These are phyloP conservation scores for Lampropteryx suffumata DNA, from an alignment of 2,888 invertebrate genomes.

Conservation along the genomic window DNA sequence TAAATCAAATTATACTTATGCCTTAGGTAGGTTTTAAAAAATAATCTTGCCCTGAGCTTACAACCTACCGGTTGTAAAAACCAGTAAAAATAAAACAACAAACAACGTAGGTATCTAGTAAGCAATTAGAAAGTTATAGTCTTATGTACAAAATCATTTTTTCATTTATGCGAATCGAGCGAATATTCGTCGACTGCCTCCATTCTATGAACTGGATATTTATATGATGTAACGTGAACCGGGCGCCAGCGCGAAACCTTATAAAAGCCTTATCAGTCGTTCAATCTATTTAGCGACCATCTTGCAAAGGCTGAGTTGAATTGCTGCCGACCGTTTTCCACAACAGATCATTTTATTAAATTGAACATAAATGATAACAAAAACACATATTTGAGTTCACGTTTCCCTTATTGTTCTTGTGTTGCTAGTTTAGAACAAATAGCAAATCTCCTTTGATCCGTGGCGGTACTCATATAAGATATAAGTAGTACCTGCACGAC, in stretches of 20 bases:
- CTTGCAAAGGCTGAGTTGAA: constrained; percentile 17
- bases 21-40: too few relatives aligned
- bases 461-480: too few relatives aligned
- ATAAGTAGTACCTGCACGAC: too few relatives aligned
- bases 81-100: constrained; percentile 2
- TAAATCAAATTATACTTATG: too few relatives aligned
- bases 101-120: neutral
- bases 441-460: too few relatives aligned
- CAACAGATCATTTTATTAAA: too few relatives aligned
- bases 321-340: neutral
- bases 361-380: too few relatives aligned
- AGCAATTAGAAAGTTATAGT: constrained; percentile 22
- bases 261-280: constrained; percentile 17
- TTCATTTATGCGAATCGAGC: constrained; percentile 4
- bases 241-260: constrained; percentile 20
- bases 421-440: too few relatives aligned
- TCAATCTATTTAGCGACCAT: constrained; percentile 17
- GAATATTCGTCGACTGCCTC: constrained; percentile 3
- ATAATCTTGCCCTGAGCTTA: too few relatives aligned
- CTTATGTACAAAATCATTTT: constrained; percentile 13
- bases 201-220: constrained; percentile 4
- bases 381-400: too few relatives aligned
- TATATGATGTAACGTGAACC: constrained; percentile 17
- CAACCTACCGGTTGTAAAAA: neutral
- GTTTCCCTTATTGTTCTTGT: too few relatives aligned